Conservation (phyloP, 53 echinoderm and acorn worm species). For the Temnopleurus reevesii region DNA sequence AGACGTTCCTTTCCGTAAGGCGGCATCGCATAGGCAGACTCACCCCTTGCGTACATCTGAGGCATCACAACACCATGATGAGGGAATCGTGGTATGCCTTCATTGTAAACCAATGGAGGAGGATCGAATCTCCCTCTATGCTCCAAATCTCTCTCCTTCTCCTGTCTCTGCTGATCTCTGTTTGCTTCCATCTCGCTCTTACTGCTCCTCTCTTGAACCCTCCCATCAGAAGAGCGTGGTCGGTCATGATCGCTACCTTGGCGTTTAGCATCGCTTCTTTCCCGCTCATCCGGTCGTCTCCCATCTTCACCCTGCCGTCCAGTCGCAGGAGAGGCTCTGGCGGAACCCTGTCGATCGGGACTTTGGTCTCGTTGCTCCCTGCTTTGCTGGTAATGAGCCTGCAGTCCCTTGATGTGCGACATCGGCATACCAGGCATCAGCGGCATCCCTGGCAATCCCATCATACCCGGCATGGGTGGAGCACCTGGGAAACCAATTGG, state of each 20-base stretch:
- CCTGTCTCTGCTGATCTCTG: not conserved
- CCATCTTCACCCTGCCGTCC: not conserved
- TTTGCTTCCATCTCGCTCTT: not conserved
- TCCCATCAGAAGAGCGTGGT: not conserved
- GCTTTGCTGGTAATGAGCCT: conserved; percentile 6
- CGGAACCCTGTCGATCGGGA: not conserved
- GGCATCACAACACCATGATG: conserved; percentile 34
- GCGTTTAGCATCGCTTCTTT: not conserved
- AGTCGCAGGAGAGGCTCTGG: not conserved
- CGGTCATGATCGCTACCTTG: conserved; percentile 14
- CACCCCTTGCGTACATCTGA: conserved; percentile 42
- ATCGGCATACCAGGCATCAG: conserved; percentile 26
- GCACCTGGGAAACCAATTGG: conserved; percentile 40
- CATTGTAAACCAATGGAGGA: not conserved
- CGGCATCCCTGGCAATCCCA: conserved; percentile 47
- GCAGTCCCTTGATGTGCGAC: conserved; percentile 21
- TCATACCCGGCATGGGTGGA: conserved; percentile 30
- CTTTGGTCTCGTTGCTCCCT: not conserved
- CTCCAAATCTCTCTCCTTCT: not conserved
- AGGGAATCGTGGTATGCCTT: conserved; percentile 33
- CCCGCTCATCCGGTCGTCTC: not conserved
- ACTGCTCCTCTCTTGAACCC: not conserved
- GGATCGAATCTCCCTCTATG: conserved; percentile 12
- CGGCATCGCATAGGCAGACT: not conserved
- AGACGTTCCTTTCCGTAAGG: conserved; percentile 28